Conservation (phyloP, 2,113 vertebrate species). For the Zosterops hypoxanthus region DNA sequence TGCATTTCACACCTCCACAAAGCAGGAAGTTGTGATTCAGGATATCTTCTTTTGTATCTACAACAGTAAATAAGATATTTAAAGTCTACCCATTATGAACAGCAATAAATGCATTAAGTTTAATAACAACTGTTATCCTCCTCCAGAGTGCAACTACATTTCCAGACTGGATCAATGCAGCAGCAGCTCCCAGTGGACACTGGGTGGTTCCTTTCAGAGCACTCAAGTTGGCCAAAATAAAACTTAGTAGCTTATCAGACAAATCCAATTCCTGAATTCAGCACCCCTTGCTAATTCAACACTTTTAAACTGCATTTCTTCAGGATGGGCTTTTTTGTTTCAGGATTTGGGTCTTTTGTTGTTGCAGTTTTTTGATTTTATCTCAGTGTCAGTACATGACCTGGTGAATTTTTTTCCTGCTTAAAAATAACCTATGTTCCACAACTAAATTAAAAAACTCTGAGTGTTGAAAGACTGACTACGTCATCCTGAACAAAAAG, state of each 20-base stretch:
- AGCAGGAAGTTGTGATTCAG: neutral
- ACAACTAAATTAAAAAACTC: neutral
- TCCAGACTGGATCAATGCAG: neutral
- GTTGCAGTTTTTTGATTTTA: neutral
- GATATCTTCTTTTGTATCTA: neutral
- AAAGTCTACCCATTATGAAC: neutral
- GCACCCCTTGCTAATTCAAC: neutral
- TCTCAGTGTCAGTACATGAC: neutral
- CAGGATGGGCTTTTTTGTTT: neutral
- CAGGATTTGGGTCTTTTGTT: neutral
- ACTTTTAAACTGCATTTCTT: neutral
- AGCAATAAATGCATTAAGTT: neutral
- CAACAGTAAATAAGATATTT: neutral
- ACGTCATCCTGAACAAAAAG: neutral
- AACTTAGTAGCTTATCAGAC: neutral
- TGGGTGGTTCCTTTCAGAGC: neutral
- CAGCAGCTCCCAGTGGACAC: neutral
- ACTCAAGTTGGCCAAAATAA: neutral
- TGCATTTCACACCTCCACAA: neutral
- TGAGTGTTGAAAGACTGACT: neutral
- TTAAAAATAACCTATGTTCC: neutral
- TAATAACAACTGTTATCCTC: neutral
- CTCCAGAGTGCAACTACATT: accelerated
- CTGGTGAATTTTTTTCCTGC: neutral
- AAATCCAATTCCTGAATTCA: neutral